Evolutionary conservation across 2,797 vertebrate species (phyloP).

Genomic region (Steatocranus sp.): DNA sequence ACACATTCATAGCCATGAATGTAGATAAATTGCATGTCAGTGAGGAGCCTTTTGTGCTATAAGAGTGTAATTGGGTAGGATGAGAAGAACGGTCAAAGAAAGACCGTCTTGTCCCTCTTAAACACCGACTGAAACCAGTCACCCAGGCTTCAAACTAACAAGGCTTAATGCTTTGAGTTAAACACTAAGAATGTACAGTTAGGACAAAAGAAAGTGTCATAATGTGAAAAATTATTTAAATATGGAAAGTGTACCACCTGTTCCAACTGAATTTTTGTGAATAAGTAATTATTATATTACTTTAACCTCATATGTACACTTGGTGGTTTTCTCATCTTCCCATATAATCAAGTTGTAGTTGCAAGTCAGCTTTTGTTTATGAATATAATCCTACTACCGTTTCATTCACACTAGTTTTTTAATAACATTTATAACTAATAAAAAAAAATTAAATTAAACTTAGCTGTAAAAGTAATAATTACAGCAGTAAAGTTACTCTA

Average conservation of each 20-base stretch:
- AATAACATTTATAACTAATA: background rate
- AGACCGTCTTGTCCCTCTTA: background rate
- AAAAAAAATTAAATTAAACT: background rate
- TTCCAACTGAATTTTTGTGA: background rate
- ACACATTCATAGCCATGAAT: constrained; percentile 28
- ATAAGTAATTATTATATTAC: background rate
- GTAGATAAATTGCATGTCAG: constrained; percentile 14
- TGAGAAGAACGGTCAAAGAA: background rate
- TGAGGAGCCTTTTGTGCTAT: constrained; percentile 18
- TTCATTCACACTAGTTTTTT: background rate
- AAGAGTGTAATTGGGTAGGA: background rate
- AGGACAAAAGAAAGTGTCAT: background rate
- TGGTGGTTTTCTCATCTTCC: background rate
- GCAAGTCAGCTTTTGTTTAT: background rate
- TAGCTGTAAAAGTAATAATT: background rate
- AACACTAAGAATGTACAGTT: background rate
- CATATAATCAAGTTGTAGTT: background rate
- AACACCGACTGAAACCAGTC: background rate
- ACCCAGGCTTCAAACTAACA: background rate
- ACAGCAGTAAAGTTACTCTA: background rate
- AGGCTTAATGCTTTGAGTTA: background rate
- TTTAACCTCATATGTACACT: background rate
- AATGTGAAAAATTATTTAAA: background rate
- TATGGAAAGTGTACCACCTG: background rate
- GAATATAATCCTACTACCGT: background rate